Conservation (phyloP, 2,797 vertebrate genomes). For the Buceros bicornis region DNA sequence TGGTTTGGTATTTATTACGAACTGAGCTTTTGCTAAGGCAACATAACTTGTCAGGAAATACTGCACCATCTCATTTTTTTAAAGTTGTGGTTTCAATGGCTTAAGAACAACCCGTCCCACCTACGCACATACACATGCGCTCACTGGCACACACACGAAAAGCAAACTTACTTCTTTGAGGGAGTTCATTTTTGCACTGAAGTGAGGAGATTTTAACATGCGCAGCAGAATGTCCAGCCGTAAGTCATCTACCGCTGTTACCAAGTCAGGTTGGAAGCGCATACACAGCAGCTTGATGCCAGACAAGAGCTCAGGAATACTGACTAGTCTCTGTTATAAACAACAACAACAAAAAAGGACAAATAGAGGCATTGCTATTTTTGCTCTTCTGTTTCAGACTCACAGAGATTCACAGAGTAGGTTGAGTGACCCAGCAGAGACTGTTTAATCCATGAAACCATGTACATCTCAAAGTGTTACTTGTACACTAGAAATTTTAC, state of each 20-base stretch:
- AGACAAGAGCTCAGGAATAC: conserved; percentile 96
- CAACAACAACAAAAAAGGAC: not conserved
- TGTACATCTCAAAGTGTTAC: not conserved
- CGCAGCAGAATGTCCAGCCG: conserved; percentile 94
- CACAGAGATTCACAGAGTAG: not conserved
- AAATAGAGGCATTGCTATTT: not conserved
- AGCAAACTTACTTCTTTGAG: conserved; percentile 92
- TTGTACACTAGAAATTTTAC: not conserved
- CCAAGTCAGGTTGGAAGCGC: conserved; percentile 96
- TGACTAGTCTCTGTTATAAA: conserved; percentile 90
- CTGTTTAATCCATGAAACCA: not conserved
- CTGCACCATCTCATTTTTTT: not conserved
- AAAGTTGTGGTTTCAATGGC: not conserved
- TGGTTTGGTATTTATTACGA: not conserved
- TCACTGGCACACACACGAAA: not conserved
- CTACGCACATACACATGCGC: not conserved
- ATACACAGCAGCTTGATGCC: conserved; percentile 98
- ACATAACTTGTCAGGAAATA: not conserved
- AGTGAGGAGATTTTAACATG: conserved; percentile 98
- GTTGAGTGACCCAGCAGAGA: not conserved
- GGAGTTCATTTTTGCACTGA: conserved; percentile 99
- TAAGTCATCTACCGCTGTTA: conserved; percentile 93
- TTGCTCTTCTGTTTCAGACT: not conserved
- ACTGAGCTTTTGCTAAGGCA: not conserved
- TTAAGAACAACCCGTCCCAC: not conserved